A percentile compares a stretch with the other conserved stretches of the same genome.
These are phyloP conservation scores for Drosophila lowei DNA, from an alignment of 1,140 invertebrate genomes.

Conservation along the genomic window DNA sequence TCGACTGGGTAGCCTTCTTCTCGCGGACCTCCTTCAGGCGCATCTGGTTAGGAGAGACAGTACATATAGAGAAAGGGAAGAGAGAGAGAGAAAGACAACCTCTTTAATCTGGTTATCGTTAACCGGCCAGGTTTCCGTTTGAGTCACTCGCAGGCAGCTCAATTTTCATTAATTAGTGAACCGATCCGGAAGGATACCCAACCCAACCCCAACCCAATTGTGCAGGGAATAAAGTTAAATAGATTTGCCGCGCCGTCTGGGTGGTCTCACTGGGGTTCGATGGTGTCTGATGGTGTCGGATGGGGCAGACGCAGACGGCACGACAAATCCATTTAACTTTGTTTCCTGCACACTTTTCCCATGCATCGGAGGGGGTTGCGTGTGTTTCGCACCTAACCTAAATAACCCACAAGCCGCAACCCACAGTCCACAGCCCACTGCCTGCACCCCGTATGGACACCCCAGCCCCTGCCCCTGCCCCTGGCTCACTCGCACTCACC, in stretches of 20 bases:
- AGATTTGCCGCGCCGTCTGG: constrained; percentile 34
- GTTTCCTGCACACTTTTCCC: constrained; percentile 71
- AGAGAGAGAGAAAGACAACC: neutral
- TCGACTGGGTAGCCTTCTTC: constrained; percentile 87
- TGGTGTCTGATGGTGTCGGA: too few species aligned
- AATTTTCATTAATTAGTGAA: constrained; percentile 76
- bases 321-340: constrained; percentile 68
- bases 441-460: too few species aligned
- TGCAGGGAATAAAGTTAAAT: constrained; percentile 62
- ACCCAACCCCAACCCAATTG: constrained; percentile 13
- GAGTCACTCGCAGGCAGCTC: constrained; percentile 32
- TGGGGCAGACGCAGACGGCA: neutral
- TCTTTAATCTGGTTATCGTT: constrained; percentile 41
- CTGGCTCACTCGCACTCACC: constrained; percentile 76
- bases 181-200: constrained; percentile 32
- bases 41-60: constrained; percentile 84
- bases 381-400: constrained; percentile 68
- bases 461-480: too few species aligned
- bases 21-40: constrained; percentile 89
- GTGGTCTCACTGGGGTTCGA: too few species aligned
- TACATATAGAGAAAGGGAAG: neutral
- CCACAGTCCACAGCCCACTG: neutral
- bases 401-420: constrained; percentile 22
- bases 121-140: constrained; percentile 22
- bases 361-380: constrained; percentile 72